These are phyloP conservation scores for Grammatotria lemairii DNA, from an alignment of 2,113 vertebrate species.

Conservation along the genomic window DNA sequence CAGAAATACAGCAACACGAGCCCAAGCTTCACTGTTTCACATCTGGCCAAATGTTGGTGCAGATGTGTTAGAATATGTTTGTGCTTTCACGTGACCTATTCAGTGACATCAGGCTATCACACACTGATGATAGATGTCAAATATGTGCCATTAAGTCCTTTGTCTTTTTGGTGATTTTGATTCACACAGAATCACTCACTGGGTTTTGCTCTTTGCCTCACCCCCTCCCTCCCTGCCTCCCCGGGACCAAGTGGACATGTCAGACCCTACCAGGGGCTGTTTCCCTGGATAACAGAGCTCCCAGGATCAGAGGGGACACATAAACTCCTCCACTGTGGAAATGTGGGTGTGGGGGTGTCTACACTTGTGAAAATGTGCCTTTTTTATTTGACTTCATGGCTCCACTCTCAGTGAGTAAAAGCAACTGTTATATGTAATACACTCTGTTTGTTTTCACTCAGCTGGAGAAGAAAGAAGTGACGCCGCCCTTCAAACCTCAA, in stretches of 20 bases:
- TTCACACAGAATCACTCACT: background rate
- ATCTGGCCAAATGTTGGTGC: background rate
- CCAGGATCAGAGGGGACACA: background rate
- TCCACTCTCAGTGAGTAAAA: background rate
- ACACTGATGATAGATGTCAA: background rate
- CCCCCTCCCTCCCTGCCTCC: background rate
- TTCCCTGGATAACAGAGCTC: background rate
- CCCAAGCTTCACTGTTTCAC: background rate
- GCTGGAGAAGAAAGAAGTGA: slow-evolving; percentile 95
- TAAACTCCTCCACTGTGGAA: background rate
- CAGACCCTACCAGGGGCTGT: background rate
- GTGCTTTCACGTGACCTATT: background rate
- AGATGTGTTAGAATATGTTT: background rate
- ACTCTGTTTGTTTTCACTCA: slow-evolving; percentile 38
- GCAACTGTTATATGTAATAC: background rate
- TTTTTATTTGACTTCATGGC: background rate
- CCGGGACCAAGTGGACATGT: background rate
- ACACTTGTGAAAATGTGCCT: background rate
- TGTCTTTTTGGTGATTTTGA: background rate
- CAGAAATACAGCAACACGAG: background rate
- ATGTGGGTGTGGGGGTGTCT: background rate
- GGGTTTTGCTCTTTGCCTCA: background rate
- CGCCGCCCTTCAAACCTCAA: slow-evolving; percentile 93
- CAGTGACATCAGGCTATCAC: background rate
- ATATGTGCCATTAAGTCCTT: background rate